A percentile compares a stretch with the other conserved stretches of the same genome.
Evolutionary conservation across 1,140 invertebrate species (phyloP).

Genomic region (Potamilus streckersoni): DNA sequence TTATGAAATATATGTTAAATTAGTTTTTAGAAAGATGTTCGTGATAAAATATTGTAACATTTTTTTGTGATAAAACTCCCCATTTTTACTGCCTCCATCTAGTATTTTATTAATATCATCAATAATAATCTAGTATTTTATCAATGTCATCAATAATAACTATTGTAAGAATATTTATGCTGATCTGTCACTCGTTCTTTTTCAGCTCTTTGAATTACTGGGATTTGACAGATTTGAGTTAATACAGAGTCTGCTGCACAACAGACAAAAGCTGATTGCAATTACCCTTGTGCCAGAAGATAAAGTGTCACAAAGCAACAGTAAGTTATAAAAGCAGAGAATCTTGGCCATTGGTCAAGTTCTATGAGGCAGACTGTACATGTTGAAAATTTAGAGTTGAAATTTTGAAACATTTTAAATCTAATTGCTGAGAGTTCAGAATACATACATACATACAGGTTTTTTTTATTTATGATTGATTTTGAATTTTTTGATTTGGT

Average conservation of each 20-base stretch:
- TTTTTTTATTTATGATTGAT: too few species aligned
- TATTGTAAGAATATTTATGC: neutral
- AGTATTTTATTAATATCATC: neutral
- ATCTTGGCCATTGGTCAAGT: neutral
- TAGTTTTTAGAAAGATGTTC: too few species aligned
- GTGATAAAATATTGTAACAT: neutral
- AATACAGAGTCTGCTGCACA: slow-evolving; percentile 81
- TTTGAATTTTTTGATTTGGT: too few species aligned
- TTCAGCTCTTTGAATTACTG: slow-evolving; percentile 83
- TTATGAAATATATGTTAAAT: too few species aligned
- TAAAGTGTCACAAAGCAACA: neutral
- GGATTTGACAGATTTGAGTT: slow-evolving; percentile 91
- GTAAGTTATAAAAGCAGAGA: neutral
- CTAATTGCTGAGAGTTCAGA: neutral
- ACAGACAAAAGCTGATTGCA: slow-evolving; percentile 69
- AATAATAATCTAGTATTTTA: neutral
- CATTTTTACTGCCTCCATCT: neutral
- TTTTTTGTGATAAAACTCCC: neutral
- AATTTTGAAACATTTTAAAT: neutral
- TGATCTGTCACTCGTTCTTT: slow-evolving; percentile 7
- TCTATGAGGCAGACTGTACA: neutral
- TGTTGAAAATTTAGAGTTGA: neutral
- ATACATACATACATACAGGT: too few species aligned
- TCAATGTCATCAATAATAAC: neutral
- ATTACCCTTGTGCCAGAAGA: slow-evolving; percentile 17